Evolutionary conservation across 2,113 vertebrate genomes (phyloP), one percentile per base, ranked within the genome.

Genomic region (Tychaedon coryphoeus): DNA sequence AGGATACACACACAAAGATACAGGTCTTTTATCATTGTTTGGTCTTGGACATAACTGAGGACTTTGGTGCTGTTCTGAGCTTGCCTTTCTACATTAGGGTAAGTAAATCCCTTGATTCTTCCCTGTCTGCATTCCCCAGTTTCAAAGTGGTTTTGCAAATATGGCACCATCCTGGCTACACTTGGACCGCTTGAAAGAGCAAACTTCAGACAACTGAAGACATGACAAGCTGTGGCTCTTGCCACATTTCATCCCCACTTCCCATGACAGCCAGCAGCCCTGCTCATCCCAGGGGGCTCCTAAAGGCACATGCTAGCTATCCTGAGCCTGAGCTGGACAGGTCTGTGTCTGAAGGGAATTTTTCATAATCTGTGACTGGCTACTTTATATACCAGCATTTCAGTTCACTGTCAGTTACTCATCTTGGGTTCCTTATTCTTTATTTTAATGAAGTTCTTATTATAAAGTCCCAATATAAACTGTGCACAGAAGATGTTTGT

Each of bases 61-160:
- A 54, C 1, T 2, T 17, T n/a, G 45, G n/a, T 65, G 38, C 50
- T 12, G 1, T n/a, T 1, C 0, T 66, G 29, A 88, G 43, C 25
- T 57, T 74, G 50, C 25, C 69, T 51, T 87, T 87, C n/a, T 77
- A 40, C 19, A 5, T 20, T 15, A 43, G 20, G 15, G 6, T 66
- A 42, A 70, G 7, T 61, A 86, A 76, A 60, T 34, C 26, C 10
- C 20, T 80, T 87, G n/a, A 66, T 57, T 87, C 31, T 22, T 84
- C 29, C 34, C 48, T 48, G n/a, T 29, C 67, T 69, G 31, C 53
- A 60, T 76, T 81, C n/a, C 22, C 56, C 31, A 20, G 5, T 45
- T 62, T 78, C 34, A 83, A 88, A 88, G 61, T 14, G 12, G 8
- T 72, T 94, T 88, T 64, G 74, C 51, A 86, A 80, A 83, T 43